Base-by-base conservation (phyloP, 53 echinoderm and acorn worm species). In the Astropecten irregularis region DNA sequence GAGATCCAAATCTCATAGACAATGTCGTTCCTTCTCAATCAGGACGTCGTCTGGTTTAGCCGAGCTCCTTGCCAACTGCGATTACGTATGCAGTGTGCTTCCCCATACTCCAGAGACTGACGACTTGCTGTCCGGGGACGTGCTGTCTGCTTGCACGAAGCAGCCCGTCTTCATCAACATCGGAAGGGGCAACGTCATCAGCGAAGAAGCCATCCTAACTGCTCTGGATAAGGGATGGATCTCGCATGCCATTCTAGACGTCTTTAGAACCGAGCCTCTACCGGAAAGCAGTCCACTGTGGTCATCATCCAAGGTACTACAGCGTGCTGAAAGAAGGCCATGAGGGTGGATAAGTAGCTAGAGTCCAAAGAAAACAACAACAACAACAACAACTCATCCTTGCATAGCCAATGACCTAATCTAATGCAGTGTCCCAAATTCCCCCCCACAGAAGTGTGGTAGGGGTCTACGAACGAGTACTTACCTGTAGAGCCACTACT, bases 151-250 rank as follows among this genome's bases (percentile, higher is more conserved):
- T 31, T 92, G 92, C 70, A 92, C 62, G 53, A 88, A 82, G 92
- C 79, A 79, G 20, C 70, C 65, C 9, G 35, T 76, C 50, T 50
- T 77, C 26, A 93, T 93, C n/a, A 93, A 93, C 71, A 69, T 93
- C 39, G 93, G 93, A 10, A 67, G 93, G 35, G 93, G 93, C 7
- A 81, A 90, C 77, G 68, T 84, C 13, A 93, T 87, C 26, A 44
- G 69, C 18, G 93, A 93, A 34, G 87, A 77, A 3, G 62, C 79
- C 55, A 51, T 93, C n/a, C 71, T 93, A 16, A 83, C 83, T 28
- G 93, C 93, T 4, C 77, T 93, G 38, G 87, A 64, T 84, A 72
- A 93, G 10, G 82, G 86, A 9, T 95, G 95, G 95, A 93, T 95
- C 35, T 86, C 88, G 14, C 82, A 81, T 56, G 95, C 93, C 0